Conservation (phyloP, 2,888 invertebrate species). For the Drosophila tanythrix region DNA sequence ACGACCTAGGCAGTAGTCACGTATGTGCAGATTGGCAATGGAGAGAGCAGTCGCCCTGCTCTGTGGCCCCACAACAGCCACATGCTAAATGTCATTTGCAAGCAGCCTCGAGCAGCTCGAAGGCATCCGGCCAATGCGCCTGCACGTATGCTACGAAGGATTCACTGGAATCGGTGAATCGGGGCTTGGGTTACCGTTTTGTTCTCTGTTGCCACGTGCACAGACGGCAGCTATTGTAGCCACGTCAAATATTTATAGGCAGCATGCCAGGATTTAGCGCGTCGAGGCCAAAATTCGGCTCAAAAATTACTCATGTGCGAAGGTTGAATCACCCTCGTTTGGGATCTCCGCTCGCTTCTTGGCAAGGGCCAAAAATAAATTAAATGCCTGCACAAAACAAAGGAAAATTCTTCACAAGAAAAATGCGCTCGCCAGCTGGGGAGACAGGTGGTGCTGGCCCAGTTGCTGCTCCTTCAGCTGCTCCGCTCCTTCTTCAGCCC, state of each 20-base stretch:
- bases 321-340: conserved; percentile 3
- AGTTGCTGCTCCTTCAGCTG: conserved; percentile 1
- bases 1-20: conserved; percentile 62
- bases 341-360: conserved; percentile 24
- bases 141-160: conserved; percentile 64
- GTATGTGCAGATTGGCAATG: conserved; percentile 38
- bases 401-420: conserved; percentile 62
- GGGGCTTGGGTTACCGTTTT: conserved; percentile 1
- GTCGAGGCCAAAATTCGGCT: conserved; percentile 45
- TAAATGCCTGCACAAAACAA: conserved; percentile 72
- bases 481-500: background rate
- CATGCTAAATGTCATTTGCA: conserved; percentile 58
- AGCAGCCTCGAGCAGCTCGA: conserved; percentile 20
- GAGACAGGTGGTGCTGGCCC: conserved; percentile 30
- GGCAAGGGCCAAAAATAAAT: conserved; percentile 67
- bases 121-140: conserved; percentile 48
- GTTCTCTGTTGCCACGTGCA: conserved; percentile 23
- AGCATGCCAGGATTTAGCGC: conserved; percentile 68
- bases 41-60: conserved; percentile 1
- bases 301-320: conserved; percentile 62
- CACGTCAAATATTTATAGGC: conserved; percentile 79
- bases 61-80: conserved; percentile 22
- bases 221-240: conserved; percentile 66
- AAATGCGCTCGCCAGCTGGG: conserved; percentile 46
- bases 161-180: background rate